These are phyloP conservation scores for Entelurus aequoreus DNA, from an alignment of 2,113 vertebrate species.

Conservation along the genomic window DNA sequence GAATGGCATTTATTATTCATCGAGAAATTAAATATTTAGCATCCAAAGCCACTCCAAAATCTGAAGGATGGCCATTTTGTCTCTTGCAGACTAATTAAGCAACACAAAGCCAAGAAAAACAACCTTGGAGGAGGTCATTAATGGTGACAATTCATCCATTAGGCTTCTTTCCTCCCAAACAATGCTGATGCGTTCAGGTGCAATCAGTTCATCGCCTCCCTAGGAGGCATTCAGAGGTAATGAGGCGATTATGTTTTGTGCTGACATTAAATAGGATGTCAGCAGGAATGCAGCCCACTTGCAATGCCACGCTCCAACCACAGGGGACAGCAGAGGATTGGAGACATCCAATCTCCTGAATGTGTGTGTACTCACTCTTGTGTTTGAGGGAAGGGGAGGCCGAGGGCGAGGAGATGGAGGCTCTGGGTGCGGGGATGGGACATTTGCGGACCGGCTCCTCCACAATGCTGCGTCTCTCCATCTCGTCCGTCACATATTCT, in stretches of 20 bases:
- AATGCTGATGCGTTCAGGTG: constrained; percentile 12
- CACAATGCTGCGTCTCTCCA: constrained; percentile 67
- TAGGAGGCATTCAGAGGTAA: constrained; percentile 21
- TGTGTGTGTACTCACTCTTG: constrained; percentile 78
- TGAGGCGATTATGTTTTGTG: constrained; percentile 38
- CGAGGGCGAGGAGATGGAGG: constrained; percentile 76
- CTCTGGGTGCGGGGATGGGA: constrained; percentile 73
- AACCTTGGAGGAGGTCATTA: neutral
- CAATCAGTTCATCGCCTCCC: constrained; percentile 12
- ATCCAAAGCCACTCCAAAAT: too few relatives aligned
- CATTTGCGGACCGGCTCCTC: constrained; percentile 79
- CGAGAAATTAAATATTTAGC: too few relatives aligned
- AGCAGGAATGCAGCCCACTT: constrained; percentile 10
- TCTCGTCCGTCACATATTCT: constrained; percentile 85
- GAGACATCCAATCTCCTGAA: neutral
- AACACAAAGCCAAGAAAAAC: neutral
- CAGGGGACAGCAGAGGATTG: constrained; percentile 51
- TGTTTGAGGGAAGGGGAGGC: constrained; percentile 81
- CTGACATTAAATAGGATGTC: constrained; percentile 28
- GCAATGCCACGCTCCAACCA: constrained; percentile 18
- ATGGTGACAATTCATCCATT: neutral
- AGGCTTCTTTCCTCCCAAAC: neutral
- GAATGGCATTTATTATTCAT: too few relatives aligned
- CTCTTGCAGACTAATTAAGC: neutral
- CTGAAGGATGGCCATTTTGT: neutral